These are phyloP conservation scores for Metopolophium dirhodum DNA, from an alignment of 1,140 invertebrate genomes.

Conservation along the genomic window DNA sequence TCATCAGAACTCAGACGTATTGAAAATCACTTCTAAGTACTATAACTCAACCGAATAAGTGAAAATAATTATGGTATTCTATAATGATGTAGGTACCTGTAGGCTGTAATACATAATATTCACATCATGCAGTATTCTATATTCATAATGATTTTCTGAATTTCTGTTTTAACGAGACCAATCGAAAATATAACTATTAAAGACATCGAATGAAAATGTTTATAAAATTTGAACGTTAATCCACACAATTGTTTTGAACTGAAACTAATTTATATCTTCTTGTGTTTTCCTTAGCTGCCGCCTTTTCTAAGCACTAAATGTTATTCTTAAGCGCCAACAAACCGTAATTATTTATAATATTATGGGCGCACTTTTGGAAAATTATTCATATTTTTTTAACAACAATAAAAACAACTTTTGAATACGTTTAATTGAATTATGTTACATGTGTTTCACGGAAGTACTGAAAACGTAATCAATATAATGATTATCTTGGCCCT, in stretches of 20 bases:
- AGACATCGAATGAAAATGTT: not conserved
- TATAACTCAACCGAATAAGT: not conserved
- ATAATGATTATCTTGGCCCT: not conserved
- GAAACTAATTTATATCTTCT: not conserved
- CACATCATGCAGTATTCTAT: not conserved
- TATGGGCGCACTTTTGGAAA: not conserved
- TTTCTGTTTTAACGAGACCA: not conserved
- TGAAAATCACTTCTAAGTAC: not conserved
- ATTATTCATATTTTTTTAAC: no score
- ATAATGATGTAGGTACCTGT: not conserved
- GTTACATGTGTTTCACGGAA: no score
- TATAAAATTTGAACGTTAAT: not conserved
- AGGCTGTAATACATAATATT: not conserved
- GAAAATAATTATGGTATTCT: not conserved
- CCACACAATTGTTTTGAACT: not conserved
- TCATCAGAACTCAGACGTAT: no score
- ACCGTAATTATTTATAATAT: not conserved
- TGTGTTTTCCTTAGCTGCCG: not conserved
- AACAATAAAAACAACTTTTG: no score
- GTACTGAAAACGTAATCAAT: not conserved
- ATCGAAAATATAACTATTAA: not conserved
- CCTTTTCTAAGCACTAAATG: not conserved
- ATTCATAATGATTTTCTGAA: not conserved
- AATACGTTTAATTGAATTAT: no score
- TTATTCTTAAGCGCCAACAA: not conserved